A percentile compares a stretch with the other conserved stretches of the same genome.
These are phyloP conservation scores for Merluccius polli DNA, from an alignment of 2,797 vertebrate species.

Conservation along the genomic window DNA sequence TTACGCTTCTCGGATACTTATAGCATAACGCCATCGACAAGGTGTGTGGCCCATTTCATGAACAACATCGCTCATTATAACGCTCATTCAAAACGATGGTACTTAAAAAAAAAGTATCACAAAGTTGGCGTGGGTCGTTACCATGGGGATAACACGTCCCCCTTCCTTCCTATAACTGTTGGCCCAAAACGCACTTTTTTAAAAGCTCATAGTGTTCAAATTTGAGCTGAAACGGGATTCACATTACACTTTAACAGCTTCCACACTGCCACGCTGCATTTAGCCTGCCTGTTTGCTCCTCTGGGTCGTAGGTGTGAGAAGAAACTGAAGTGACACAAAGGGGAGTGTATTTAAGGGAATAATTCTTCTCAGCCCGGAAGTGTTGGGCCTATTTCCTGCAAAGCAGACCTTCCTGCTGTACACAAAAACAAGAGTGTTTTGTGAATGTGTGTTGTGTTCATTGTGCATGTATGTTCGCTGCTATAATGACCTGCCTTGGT, in stretches of 20 bases:
- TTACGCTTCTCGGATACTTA: too few species aligned
- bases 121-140: too few species aligned
- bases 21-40: too few species aligned
- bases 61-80: too few species aligned
- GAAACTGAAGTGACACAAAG: neutral
- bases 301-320: neutral
- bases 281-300: neutral
- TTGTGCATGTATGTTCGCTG: constrained; percentile 40
- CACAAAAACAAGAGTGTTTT: neutral
- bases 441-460: constrained; percentile 29
- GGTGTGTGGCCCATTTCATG: too few species aligned
- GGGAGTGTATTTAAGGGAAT: neutral
- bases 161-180: too few species aligned
- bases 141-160: too few species aligned
- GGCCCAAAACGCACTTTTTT: too few species aligned
- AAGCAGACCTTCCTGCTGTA: neutral
- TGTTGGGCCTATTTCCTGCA: neutral
- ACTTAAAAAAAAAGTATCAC: too few species aligned
- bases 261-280: constrained; percentile 18
- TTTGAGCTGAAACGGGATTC: too few species aligned
- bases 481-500: constrained; percentile 56
- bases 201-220: too few species aligned
- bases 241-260: constrained; percentile 42
- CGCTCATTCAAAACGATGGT: too few species aligned
- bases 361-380: neutral